phyloP scores from a whole-genome alignment of 2,113 vertebrate species.

The Proterorhinus semilunaris region DNA sequence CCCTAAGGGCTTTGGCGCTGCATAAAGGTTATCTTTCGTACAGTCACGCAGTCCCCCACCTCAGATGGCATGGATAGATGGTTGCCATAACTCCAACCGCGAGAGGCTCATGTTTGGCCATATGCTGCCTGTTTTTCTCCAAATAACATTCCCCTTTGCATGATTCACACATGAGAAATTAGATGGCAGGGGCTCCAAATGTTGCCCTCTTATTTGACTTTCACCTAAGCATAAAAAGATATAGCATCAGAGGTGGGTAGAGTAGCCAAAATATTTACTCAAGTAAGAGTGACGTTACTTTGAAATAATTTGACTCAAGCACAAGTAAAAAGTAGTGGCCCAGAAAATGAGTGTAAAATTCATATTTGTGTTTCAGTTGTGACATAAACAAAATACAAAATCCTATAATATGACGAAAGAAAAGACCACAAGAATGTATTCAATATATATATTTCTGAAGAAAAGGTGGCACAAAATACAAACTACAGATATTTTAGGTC shows the following conservation, averaged over 20 bases:
- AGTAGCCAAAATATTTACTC: no score
- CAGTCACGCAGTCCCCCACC: conserved; percentile 29
- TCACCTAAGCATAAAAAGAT: conserved; percentile 43
- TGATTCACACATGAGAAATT: neutral
- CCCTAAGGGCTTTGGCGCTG: conserved; percentile 24
- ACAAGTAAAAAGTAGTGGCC: no score
- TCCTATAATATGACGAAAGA: no score
- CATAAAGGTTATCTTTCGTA: conserved; percentile 36
- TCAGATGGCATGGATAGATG: conserved; percentile 53
- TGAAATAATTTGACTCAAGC: no score
- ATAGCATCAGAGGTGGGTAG: neutral
- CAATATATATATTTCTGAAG: no score
- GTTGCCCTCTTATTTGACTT: conserved; percentile 21
- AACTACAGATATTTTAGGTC: no score
- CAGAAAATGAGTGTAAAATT: no score
- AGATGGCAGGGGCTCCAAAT: conserved; percentile 3
- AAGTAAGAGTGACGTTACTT: no score
- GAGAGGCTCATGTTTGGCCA: conserved; percentile 49
- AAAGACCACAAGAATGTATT: no score
- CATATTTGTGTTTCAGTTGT: no score
- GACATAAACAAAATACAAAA: no score
- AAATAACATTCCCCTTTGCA: conserved; percentile 30
- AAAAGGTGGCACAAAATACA: no score
- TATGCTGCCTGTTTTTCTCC: conserved; percentile 52
- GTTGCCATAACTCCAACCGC: conserved; percentile 49